Percentiles rank a stretch among this genome's conserved stretches.
Conservation (phyloP, 2,113 vertebrate genomes). For the Nettapus auritus region DNA sequence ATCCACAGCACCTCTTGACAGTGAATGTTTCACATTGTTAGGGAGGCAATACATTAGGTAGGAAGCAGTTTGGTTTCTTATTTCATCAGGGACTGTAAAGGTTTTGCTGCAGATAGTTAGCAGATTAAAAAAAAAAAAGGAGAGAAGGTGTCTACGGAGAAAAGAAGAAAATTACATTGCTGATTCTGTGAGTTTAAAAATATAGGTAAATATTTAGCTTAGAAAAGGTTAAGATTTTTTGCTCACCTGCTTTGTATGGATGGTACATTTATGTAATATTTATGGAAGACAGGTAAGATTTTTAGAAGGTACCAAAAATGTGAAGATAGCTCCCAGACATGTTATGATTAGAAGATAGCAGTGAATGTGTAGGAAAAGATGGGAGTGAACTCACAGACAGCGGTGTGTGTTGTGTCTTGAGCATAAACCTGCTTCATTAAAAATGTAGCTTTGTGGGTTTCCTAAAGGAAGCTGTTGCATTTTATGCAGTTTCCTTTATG, state of each 20-base stretch:
- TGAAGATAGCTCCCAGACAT: background rate
- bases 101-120: background rate
- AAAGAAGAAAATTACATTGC: background rate
- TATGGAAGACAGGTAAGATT: background rate
- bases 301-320: background rate
- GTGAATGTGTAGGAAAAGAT: background rate
- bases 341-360: background rate
- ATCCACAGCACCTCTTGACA: background rate
- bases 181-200: background rate
- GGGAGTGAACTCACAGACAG: background rate
- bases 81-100: background rate
- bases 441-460: background rate
- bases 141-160: background rate
- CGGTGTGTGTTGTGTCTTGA: background rate
- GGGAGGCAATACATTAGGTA: background rate
- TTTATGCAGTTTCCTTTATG: background rate
- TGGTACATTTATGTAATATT: background rate
- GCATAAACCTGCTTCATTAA: background rate
- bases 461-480: background rate
- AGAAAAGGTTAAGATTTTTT: background rate
- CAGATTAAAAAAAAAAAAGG: background rate
- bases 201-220: background rate
- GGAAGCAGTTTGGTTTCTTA: background rate
- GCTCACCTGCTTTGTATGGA: background rate
- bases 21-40: background rate